Conservation (phyloP, 2,888 invertebrate species). For the Zygogramma bicolorata region DNA sequence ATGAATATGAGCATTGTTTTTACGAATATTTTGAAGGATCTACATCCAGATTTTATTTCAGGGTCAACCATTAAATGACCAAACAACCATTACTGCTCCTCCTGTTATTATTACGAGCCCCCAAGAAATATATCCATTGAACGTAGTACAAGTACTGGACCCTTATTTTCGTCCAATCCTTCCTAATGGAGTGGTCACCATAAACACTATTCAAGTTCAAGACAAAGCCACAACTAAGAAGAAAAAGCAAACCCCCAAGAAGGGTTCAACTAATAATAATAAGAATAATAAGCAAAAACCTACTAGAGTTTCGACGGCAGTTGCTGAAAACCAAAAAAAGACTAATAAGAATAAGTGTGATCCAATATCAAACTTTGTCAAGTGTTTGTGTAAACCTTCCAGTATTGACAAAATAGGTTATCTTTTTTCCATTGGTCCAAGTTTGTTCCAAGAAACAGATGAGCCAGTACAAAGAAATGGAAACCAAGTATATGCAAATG, state of each 20-base stretch:
- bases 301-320: background rate
- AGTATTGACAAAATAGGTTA: conserved; percentile 25
- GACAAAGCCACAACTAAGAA: background rate
- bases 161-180: background rate
- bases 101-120: background rate
- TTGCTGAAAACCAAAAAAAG: background rate
- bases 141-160: background rate
- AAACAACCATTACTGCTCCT: background rate
- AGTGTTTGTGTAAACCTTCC: conserved; percentile 33
- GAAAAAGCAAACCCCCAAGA: background rate
- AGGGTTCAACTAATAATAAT: background rate
- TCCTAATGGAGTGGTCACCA: background rate
- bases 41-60: no score
- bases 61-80: no score
- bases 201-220: background rate
- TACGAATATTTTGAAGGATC: no score
- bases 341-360: background rate
- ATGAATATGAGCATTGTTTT: no score
- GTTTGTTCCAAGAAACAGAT: background rate
- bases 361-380: conserved; percentile 43
- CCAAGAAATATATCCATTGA: background rate
- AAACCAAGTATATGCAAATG: background rate
- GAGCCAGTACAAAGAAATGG: background rate
- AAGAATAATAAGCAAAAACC: background rate
- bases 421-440: conserved; percentile 21